Percentiles rank a stretch among this genome's conserved stretches.
Evolutionary conservation across 2,888 invertebrate genomes (phyloP).

Genomic region (Miltochrista miniata): DNA sequence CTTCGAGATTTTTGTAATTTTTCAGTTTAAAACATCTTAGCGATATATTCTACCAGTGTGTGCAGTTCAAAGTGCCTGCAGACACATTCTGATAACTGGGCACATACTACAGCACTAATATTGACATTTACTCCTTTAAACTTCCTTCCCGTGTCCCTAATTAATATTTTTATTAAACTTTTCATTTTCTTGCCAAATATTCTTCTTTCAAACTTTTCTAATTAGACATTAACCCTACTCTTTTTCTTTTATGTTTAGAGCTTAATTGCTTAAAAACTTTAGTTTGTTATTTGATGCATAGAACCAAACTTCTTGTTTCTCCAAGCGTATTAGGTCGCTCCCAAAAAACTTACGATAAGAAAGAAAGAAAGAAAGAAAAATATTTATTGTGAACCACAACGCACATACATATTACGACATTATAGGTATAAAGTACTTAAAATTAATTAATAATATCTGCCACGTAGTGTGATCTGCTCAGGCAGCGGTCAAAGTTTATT

Average conservation of each 20-base stretch:
- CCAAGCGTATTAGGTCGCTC: too few species aligned
- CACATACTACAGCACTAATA: conserved; percentile 72
- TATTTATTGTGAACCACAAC: too few species aligned
- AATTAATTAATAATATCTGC: too few species aligned
- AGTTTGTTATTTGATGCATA: conserved; percentile 15
- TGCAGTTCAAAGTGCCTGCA: conserved; percentile 36
- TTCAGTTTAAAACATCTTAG: too few species aligned
- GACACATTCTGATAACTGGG: conserved; percentile 67
- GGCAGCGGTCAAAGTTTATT: too few species aligned
- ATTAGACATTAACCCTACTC: neutral
- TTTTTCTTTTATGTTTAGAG: conserved; percentile 1
- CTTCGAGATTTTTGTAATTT: too few species aligned
- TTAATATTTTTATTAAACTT: conserved; percentile 55
- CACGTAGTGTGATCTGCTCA: too few species aligned
- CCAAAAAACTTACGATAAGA: too few species aligned
- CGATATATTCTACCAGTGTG: conserved; percentile 29
- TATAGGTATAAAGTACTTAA: too few species aligned
- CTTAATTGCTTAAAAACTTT: conserved; percentile 17
- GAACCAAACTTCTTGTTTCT: too few species aligned
- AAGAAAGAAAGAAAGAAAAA: too few species aligned
- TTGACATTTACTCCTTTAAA: conserved; percentile 71
- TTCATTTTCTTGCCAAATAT: neutral
- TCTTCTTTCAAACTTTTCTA: neutral
- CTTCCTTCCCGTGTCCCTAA: conserved; percentile 60
- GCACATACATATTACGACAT: too few species aligned